Evolutionary conservation across 2,797 vertebrate genomes (phyloP).

Genomic region (Oreonectes daqikongensis): DNA sequence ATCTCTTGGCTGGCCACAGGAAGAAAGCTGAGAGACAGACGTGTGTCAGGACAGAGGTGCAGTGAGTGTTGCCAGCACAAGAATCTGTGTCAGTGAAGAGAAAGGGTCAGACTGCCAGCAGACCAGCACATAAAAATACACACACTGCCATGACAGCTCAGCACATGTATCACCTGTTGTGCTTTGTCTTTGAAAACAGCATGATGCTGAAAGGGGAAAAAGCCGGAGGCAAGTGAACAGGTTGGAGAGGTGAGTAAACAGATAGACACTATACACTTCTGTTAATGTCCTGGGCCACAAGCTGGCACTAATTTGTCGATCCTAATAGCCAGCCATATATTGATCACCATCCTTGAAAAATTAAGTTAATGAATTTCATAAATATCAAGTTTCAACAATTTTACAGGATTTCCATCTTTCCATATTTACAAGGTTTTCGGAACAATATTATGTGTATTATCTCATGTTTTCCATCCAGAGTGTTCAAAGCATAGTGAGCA

Average conservation of each 20-base stretch:
- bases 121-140: conserved; percentile 30
- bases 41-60: background rate
- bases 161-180: conserved; percentile 4
- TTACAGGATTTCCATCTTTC: background rate
- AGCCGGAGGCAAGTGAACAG: conserved; percentile 29
- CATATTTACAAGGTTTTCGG: background rate
- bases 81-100: background rate
- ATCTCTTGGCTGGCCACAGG: background rate
- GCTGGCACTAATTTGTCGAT: background rate
- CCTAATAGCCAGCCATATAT: background rate
- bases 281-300: background rate
- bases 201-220: conserved; percentile 1
- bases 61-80: conserved; percentile 1
- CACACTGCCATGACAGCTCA: background rate
- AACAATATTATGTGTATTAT: too few species aligned
- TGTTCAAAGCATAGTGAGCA: background rate
- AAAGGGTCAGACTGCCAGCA: background rate
- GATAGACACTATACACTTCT: conserved; percentile 12
- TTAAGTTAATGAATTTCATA: too few species aligned
- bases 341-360: too few species aligned
- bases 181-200: conserved; percentile 14
- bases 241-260: conserved; percentile 11
- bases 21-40: background rate
- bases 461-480: too few species aligned
- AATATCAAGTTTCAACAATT: too few species aligned